Evolutionary conservation across 2,113 vertebrate genomes (phyloP).

Genomic region (Coreoperca whiteheadi): DNA sequence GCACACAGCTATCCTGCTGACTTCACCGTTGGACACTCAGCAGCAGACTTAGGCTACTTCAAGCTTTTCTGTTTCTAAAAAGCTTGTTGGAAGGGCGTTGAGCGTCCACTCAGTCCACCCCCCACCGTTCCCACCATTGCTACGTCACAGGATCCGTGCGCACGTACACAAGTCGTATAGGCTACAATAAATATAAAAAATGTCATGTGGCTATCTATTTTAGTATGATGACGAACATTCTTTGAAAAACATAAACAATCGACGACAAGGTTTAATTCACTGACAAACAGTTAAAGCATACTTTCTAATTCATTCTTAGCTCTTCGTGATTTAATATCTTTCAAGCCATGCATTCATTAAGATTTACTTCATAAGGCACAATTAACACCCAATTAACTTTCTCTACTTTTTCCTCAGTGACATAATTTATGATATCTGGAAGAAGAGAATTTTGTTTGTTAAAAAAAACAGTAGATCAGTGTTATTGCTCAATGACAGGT

Average conservation of each 20-base stretch:
- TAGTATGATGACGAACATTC: no score
- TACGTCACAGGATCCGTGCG: constrained; percentile 4
- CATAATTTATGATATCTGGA: background rate
- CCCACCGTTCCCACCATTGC: background rate
- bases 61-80: background rate
- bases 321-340: no score
- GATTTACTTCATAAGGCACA: no score
- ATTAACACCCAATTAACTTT: no score
- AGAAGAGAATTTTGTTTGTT: background rate
- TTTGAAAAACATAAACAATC: no score
- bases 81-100: background rate
- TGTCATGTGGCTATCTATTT: background rate
- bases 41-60: no score
- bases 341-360: no score
- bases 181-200: background rate
- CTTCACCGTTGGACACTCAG: background rate
- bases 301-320: no score
- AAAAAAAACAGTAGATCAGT: background rate
- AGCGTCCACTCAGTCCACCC: background rate
- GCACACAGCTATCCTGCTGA: accelerated
- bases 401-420: background rate
- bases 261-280: background rate
- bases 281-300: no score
- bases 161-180: background rate
- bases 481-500: background rate